Evolutionary conservation across 2,113 vertebrate species (phyloP).

Genomic region (Megaceryle torquata): DNA sequence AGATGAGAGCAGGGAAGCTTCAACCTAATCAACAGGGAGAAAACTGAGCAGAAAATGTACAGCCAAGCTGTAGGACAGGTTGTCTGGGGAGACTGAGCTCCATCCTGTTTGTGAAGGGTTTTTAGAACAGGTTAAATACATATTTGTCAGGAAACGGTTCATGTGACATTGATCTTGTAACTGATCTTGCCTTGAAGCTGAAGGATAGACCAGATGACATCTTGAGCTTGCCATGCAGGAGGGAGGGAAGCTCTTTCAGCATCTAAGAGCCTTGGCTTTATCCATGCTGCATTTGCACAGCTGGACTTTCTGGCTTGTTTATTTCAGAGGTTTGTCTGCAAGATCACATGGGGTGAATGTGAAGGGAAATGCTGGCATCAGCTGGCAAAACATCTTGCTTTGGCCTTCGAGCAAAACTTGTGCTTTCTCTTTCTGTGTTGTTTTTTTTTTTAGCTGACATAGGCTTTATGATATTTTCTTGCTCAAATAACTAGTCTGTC

Average conservation of each 20-base stretch:
- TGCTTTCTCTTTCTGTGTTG: neutral
- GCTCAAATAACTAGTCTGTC: conserved; percentile 18
- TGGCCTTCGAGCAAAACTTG: neutral
- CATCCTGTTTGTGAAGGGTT: neutral
- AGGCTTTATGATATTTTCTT: neutral
- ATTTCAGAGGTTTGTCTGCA: neutral
- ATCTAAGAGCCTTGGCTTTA: neutral
- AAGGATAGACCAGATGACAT: neutral
- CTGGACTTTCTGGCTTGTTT: neutral
- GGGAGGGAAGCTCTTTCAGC: neutral
- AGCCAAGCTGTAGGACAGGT: neutral
- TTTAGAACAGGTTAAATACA: neutral
- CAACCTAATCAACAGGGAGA: neutral
- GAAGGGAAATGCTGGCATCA: neutral
- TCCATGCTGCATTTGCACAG: neutral
- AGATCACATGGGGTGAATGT: neutral
- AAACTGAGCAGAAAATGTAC: neutral
- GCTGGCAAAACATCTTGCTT: neutral
- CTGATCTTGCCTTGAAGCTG: neutral
- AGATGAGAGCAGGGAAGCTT: neutral
- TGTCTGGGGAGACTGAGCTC: neutral
- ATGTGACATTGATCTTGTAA: neutral
- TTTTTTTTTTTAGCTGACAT: neutral
- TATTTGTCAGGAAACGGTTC: neutral
- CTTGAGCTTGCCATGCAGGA: neutral